These are phyloP conservation scores for Dipodomys spectabilis DNA, from an alignment of 2,113 vertebrate genomes.

Conservation along the genomic window DNA sequence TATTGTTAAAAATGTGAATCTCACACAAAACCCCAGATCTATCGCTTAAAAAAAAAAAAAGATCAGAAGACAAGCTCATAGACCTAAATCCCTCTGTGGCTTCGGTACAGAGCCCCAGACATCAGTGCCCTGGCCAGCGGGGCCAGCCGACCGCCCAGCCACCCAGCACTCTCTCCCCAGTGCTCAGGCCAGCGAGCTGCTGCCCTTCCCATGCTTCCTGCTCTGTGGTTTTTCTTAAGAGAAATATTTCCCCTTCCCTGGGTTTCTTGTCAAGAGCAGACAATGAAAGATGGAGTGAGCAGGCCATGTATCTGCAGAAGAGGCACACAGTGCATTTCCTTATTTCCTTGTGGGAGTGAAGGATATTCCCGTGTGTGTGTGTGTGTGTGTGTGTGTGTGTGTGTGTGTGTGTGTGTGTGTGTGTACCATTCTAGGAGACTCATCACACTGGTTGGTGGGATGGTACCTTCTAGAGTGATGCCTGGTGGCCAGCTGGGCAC, in stretches of 20 bases:
- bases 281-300: neutral
- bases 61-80: neutral
- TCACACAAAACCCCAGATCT: neutral
- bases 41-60: neutral
- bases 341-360: neutral
- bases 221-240: slow-evolving; percentile 36
- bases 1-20: neutral
- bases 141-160: neutral
- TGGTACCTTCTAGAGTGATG: neutral
- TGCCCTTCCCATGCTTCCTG: neutral
- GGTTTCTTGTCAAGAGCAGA: slow-evolving; percentile 27
- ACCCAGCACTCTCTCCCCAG: neutral
- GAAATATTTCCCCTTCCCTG: slow-evolving; percentile 48
- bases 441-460: fast-evolving
- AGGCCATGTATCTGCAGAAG: neutral
- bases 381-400: too few species aligned
- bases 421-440: neutral
- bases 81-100: neutral
- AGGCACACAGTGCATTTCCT: neutral
- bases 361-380: neutral
- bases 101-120: neutral
- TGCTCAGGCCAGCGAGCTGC: fast-evolving
- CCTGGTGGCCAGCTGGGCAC: too few species aligned
- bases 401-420: too few species aligned
- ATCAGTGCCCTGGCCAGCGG: fast-evolving